Conservation (phyloP, 2,888 invertebrate genomes). For the Pollenia labialis region DNA sequence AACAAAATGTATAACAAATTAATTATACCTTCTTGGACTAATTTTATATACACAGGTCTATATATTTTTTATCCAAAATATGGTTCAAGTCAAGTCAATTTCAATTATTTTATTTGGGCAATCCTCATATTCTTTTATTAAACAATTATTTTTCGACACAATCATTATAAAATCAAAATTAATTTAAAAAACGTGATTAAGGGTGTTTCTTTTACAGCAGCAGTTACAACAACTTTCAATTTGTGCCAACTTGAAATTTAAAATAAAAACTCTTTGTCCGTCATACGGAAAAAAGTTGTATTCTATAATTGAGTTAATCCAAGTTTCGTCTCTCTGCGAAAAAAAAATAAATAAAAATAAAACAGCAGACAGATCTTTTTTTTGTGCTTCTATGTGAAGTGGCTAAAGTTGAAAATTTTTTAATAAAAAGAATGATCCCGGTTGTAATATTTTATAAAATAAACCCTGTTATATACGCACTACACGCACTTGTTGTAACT, state of each 20-base stretch:
- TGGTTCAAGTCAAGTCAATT: too few species aligned
- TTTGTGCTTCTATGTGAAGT: neutral
- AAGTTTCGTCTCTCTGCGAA: neutral
- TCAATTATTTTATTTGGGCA: too few species aligned
- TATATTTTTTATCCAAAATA: too few species aligned
- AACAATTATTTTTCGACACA: neutral
- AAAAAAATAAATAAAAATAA: neutral
- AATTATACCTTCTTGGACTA: too few species aligned
- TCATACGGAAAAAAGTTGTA: slow-evolving; percentile 6
- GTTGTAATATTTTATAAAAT: neutral
- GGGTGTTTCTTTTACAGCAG: slow-evolving; percentile 39
- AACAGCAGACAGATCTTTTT: neutral
- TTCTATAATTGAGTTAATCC: slow-evolving; percentile 26
- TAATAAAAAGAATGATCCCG: neutral
- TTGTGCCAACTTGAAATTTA: neutral
- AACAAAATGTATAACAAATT: too few species aligned
- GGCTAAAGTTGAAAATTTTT: neutral
- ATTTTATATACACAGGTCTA: too few species aligned
- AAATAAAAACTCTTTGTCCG: slow-evolving; percentile 2
- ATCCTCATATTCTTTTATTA: neutral
- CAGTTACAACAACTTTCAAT: slow-evolving; percentile 5
- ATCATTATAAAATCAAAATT: slow-evolving; percentile 37
- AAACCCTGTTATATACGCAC: slow-evolving; percentile 39
- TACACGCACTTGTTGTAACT: slow-evolving; percentile 71
- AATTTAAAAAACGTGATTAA: slow-evolving; percentile 48